phyloP scores from a whole-genome alignment of 2,797 vertebrate species.

The Sebastes dallii region DNA sequence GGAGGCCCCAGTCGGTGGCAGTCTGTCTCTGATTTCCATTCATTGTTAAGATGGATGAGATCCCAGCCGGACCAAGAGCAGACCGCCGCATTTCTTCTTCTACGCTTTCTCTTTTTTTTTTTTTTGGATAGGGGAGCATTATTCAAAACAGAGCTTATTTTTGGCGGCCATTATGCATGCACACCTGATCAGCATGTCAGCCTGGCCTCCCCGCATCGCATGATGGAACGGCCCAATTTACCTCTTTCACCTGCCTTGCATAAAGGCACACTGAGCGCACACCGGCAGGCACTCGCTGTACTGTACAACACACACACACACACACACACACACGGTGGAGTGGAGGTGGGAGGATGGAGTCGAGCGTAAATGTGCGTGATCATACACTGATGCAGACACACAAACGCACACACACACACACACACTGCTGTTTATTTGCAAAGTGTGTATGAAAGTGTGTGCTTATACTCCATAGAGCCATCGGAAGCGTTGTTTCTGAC shows the following conservation, averaged over 20 bases:
- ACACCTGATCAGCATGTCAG: conserved; percentile 97
- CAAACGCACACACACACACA: conserved; percentile 22
- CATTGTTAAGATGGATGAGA: conserved; percentile 98
- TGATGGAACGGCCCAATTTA: conserved; percentile 97
- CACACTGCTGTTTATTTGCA: conserved; percentile 60
- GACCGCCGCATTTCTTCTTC: conserved; percentile 88
- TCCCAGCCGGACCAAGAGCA: conserved; percentile 92
- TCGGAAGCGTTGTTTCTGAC: conserved; percentile 42
- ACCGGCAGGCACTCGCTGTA: conserved; percentile 52
- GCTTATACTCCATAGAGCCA: conserved; percentile 46
- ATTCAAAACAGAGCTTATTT: conserved; percentile 98
- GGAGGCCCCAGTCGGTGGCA: conserved; percentile 79
- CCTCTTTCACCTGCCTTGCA: conserved; percentile 92
- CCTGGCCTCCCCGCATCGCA: conserved; percentile 86
- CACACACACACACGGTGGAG: conserved; percentile 23
- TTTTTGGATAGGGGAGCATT: conserved; percentile 84
- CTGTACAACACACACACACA: conserved; percentile 53
- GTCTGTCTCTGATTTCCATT: conserved; percentile 94
- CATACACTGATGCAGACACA: conserved; percentile 24
- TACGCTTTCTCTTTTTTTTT: conserved; percentile 35
- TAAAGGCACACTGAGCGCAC: conserved; percentile 82
- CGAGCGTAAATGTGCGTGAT: conserved; percentile 37
- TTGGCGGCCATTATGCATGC: conserved; percentile 95
- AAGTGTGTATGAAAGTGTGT: conserved; percentile 68
- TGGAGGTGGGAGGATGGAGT: conserved; percentile 60